Evolutionary conservation across 2,113 vertebrate genomes (phyloP), one percentile per base, ranked within the genome.

Genomic region (Pelmatolapia mariae): DNA sequence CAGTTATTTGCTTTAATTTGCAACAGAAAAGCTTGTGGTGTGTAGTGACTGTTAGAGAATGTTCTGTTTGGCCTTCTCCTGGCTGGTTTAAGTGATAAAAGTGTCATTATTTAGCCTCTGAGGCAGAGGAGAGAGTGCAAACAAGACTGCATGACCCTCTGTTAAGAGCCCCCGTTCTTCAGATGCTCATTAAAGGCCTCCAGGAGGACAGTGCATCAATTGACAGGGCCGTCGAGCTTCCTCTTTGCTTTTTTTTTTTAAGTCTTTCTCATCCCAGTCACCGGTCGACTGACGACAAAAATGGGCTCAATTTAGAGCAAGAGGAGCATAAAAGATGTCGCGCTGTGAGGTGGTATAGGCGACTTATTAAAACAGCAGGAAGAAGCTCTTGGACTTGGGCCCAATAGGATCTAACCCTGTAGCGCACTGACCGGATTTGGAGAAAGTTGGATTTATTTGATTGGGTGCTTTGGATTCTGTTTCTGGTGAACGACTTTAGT

Each of bases 61-160:
- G 98, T 94, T 96, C 96, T 97, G 91, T 93, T 93, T 93, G 95
- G 93, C 97, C 96, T 97, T 95, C 96, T 87, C 90, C 84, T 97
- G 97, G 97, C 96, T 98, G 95, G 96, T 98, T 98, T 98, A 97
- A 97, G 97, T 98, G 98, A 97, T 98, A 96, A 97, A 97, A 98
- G 96, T 97, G 97, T 97, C 97, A 97, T 97, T 97, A 98, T 98
- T 98, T 98, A 98, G 96, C 93, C 92, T 93, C 92, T 94, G 91
- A 95, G 96, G 95, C 94, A 95, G 96, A 95, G 97, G 91, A 93
- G 97, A 98, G 96, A 98, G 96, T 94, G 97, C 97, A 99, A 99
- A 98, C 97, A 99, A 92, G 95, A 95, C 96, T 87, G 95, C 82
- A 86, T 95, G 97, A 98, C 97, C 97, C 96, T 97, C 94, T 95